Percentiles rank a stretch among this genome's conserved stretches.
phyloP scores from a whole-genome alignment of 2,888 invertebrate species.

The Lasioglossum malachurum region DNA sequence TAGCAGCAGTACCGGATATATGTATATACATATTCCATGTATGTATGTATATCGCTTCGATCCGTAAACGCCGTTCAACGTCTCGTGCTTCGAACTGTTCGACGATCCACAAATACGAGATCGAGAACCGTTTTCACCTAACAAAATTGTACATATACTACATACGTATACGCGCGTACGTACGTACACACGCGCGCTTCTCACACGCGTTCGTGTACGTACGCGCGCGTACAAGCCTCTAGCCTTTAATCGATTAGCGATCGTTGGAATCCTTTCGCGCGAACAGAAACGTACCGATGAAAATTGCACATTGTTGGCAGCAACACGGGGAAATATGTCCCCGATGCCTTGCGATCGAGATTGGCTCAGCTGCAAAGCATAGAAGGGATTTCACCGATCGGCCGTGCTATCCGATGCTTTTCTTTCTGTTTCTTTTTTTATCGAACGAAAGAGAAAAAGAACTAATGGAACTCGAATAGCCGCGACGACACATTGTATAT shows the following conservation, averaged over 20 bases:
- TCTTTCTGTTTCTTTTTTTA: conserved; percentile 17
- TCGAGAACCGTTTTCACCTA: conserved; percentile 34
- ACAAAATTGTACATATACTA: conserved; percentile 46
- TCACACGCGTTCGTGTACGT: background rate
- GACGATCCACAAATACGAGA: conserved; percentile 35
- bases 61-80: conserved; percentile 12
- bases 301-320: background rate
- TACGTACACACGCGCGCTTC: background rate
- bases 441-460: background rate
- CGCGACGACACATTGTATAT: conserved; percentile 45
- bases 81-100: conserved; percentile 35
- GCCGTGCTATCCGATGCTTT: conserved; percentile 11
- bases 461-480: conserved; percentile 35
- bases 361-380: background rate
- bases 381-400: conserved; percentile 31
- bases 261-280: conserved; percentile 24
- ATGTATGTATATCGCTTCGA: background rate
- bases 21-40: background rate
- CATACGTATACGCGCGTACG: conserved; percentile 20
- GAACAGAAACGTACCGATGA: background rate
- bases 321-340: background rate
- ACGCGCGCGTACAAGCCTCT: conserved; percentile 14
- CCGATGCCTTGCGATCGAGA: background rate
- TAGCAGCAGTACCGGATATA: conserved; percentile 21
- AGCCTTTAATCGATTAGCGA: conserved; percentile 47